phyloP scores from a whole-genome alignment of 2,797 vertebrate species.

The Tauraco hartlaubi region DNA sequence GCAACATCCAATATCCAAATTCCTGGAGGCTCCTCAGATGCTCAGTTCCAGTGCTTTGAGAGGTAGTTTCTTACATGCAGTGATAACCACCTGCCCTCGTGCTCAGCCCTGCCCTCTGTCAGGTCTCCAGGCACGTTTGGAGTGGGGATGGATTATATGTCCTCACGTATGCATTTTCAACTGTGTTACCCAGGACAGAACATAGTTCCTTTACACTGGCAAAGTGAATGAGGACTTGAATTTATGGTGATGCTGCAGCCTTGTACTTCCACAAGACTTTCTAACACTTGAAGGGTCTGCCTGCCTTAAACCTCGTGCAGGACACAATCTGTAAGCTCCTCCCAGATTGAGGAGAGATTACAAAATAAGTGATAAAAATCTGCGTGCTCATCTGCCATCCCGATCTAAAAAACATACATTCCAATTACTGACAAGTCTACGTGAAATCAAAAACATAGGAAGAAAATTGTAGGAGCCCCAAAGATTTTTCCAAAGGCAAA shows the following conservation, averaged over 20 bases:
- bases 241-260: neutral
- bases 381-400: neutral
- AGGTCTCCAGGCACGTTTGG: neutral
- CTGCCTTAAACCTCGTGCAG: neutral
- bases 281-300: neutral
- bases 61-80: neutral
- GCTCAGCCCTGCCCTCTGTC: neutral
- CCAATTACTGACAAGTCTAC: neutral
- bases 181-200: neutral
- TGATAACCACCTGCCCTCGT: neutral
- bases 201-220: neutral
- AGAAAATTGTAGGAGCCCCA: neutral
- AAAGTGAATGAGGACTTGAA: neutral
- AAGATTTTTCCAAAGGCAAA: constrained; percentile 75
- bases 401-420: neutral
- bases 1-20: neutral
- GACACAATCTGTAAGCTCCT: neutral
- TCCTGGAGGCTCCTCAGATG: neutral
- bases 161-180: neutral
- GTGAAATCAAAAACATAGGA: neutral
- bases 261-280: neutral
- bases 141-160: neutral
- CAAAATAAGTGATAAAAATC: neutral
- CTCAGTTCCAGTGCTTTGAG: neutral
- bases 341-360: neutral